Base-by-base conservation (phyloP, 2,113 vertebrate genomes). In the Rhineura floridana region DNA sequence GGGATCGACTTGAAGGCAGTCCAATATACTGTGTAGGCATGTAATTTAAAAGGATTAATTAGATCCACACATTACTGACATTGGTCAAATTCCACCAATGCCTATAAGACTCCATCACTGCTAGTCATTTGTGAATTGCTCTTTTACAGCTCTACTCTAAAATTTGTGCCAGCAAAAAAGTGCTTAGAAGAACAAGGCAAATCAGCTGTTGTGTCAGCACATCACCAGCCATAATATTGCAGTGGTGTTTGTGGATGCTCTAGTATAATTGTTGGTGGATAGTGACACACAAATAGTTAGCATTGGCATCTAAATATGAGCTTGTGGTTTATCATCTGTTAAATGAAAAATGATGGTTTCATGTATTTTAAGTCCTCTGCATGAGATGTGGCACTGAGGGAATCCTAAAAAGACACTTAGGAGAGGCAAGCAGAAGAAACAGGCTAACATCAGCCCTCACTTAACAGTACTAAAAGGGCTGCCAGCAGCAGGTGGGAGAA, bases 51-150 rank as follows among this genome's bases (percentile, higher is more conserved):
- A 33, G 39, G 23, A 33, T 82, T 39, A 87, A 75, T 39, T 39
- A 19, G 62, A 65, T 67, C 30, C 12, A 11, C 10, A 15, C 4
- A 63, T 73, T 39, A 36, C 39, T 73, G 55, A 48, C 81, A 81
- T 62, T 81, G 39, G 39, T 72, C 39, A 81, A 80, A 87, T 87
- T 87, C 78, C 67, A 87, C 50, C 36, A 87, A 23, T 62, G 67
- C 79, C 55, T 62, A 48, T 73, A 50, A 46, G 67, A 73, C 50
- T 33, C 46, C 28, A 28, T 59, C 12, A 62, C 19, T 44, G 28
- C 69, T 87, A 48, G 39, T 48, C 21, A 72, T 78, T 52, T 81
- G 67, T 46, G 67, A 62, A 87, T 87, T 23, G 48, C 9, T 81
- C 36, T 81, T 70, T 55, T 70, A 55, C 63, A 87, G 67, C 36